A percentile compares a stretch with the other conserved stretches of the same genome.
phyloP scores from a whole-genome alignment of 2,113 vertebrate genomes.

The Scopus umbretta region DNA sequence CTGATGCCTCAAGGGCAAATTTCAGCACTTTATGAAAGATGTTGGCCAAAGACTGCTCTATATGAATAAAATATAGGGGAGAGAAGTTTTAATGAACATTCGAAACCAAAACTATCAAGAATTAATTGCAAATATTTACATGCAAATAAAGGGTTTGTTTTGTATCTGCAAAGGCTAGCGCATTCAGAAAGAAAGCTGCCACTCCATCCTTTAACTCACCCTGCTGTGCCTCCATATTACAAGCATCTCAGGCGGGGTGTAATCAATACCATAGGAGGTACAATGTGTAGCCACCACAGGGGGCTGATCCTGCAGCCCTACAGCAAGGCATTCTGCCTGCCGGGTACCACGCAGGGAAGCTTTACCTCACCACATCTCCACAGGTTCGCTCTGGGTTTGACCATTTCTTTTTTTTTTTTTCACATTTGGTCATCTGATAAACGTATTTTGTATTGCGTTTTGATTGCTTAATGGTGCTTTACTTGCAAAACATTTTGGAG shows the following conservation, averaged over 20 bases:
- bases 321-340: background rate
- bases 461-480: background rate
- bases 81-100: constrained; percentile 56
- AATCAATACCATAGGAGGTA: background rate
- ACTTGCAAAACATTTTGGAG: background rate
- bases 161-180: background rate
- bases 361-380: background rate
- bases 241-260: background rate
- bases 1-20: constrained; percentile 82
- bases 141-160: constrained; percentile 33
- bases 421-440: background rate
- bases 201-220: background rate
- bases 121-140: constrained; percentile 45
- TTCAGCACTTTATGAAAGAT: constrained; percentile 71
- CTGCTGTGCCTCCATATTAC: background rate
- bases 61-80: constrained; percentile 72
- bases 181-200: background rate
- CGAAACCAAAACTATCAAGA: constrained; percentile 39
- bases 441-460: background rate
- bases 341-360: accelerated
- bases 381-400: background rate
- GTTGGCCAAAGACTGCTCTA: constrained; percentile 47
- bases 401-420: background rate
- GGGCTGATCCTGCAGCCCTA: background rate
- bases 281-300: accelerated